Evolutionary conservation across 30 jellyfish, hydroid and myxozoan species (phyloP).

Genomic region (Clytia hemisphaerica): DNA sequence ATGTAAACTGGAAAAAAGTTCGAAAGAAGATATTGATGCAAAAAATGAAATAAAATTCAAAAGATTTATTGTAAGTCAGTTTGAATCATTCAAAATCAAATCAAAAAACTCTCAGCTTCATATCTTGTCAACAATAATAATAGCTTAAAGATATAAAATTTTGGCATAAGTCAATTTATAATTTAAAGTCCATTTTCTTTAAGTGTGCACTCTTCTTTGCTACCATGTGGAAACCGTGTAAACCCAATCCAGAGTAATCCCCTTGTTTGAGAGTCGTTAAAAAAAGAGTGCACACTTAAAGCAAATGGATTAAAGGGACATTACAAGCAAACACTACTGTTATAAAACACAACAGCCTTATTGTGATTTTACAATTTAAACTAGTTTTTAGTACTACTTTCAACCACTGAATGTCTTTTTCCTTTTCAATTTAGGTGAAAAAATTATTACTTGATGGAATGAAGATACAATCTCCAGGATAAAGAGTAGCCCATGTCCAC

Average conservation of each 20-base stretch:
- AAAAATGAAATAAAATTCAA: background rate
- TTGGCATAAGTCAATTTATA: background rate
- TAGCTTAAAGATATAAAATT: background rate
- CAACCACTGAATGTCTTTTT: background rate
- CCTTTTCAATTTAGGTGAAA: background rate
- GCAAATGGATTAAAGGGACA: no score
- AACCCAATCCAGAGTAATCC: no score
- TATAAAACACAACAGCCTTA: no score
- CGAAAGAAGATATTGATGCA: background rate
- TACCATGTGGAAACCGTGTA: no score
- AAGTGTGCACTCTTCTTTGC: no score
- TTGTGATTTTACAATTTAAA: no score
- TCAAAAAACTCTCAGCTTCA: background rate
- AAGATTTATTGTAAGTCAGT: background rate
- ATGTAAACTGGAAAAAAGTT: conserved; percentile 44
- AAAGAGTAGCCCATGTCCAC: conserved; percentile 74
- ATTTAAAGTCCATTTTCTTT: no score
- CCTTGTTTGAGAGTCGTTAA: no score
- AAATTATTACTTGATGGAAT: conserved; percentile 64
- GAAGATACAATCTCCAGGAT: conserved; percentile 83
- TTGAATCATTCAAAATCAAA: background rate
- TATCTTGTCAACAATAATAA: background rate
- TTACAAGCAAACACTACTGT: no score
- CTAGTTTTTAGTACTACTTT: background rate
- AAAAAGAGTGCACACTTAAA: no score